phyloP scores from a whole-genome alignment of 2,888 invertebrate species.

The Alviniconcha strummeri region DNA sequence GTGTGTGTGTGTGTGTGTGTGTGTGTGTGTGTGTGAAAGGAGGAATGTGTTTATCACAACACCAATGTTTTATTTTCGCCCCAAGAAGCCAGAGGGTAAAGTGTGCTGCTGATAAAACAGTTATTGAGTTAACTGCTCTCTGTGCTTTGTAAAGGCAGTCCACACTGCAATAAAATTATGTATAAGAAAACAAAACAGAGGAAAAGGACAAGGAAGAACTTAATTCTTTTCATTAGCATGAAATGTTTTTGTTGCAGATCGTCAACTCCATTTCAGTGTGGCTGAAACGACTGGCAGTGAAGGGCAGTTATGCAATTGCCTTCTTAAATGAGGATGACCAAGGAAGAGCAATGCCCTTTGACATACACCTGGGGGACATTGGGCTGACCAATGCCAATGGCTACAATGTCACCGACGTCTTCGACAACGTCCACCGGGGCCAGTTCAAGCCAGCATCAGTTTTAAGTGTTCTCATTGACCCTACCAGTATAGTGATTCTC shows the following conservation, averaged over 20 bases:
- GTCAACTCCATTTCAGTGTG: slow-evolving; percentile 36
- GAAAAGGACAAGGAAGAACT: too few relatives aligned
- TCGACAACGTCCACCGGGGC: slow-evolving; percentile 34
- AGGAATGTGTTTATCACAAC: too few relatives aligned
- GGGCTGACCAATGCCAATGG: slow-evolving; percentile 36
- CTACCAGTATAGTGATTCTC: slow-evolving; percentile 31
- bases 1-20: too few relatives aligned
- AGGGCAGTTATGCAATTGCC: slow-evolving; percentile 35
- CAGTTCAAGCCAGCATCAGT: slow-evolving; percentile 17
- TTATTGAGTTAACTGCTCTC: too few relatives aligned
- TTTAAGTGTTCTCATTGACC: slow-evolving; percentile 33
- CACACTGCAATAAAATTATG: too few relatives aligned
- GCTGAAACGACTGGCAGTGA: slow-evolving; percentile 34
- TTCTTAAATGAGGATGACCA: slow-evolving; percentile 37
- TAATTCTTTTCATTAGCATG: too few relatives aligned
- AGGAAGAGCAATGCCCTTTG: slow-evolving; percentile 24
- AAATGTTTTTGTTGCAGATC: slow-evolving; percentile 4
- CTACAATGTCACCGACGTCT: slow-evolving; percentile 39
- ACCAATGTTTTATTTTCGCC: too few relatives aligned
- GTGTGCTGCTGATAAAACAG: too few relatives aligned
- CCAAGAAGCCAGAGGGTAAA: too few relatives aligned
- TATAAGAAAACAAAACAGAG: too few relatives aligned
- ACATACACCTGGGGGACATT: slow-evolving; percentile 33
- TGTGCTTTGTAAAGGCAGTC: too few relatives aligned
- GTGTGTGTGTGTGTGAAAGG: too few relatives aligned